These are phyloP conservation scores for Dinothrombium tinctorium DNA, from an alignment of 1,140 invertebrate genomes.

Conservation along the genomic window DNA sequence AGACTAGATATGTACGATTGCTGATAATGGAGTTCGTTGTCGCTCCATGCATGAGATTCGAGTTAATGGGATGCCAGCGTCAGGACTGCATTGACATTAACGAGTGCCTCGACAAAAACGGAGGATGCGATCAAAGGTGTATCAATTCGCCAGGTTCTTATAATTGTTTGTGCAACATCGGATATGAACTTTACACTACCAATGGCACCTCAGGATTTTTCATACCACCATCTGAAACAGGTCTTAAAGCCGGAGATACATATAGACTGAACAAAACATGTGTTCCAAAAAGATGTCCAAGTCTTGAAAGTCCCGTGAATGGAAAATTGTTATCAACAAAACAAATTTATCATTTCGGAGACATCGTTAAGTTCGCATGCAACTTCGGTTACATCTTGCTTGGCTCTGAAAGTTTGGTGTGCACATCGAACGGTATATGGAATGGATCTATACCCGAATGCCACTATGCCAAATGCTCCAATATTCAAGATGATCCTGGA, in stretches of 20 bases:
- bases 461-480: constrained; percentile 70
- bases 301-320: constrained; percentile 55
- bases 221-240: constrained; percentile 57
- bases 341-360: constrained; percentile 60
- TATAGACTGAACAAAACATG: constrained; percentile 85
- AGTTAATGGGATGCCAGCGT: constrained; percentile 75
- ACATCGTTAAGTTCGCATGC: constrained; percentile 72
- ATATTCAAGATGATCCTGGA: constrained; percentile 59
- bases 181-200: constrained; percentile 62
- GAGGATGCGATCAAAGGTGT: constrained; percentile 81
- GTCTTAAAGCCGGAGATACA: constrained; percentile 57
- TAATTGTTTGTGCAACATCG: constrained; percentile 67
- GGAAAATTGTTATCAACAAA: constrained; percentile 61
- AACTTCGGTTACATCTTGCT: constrained; percentile 80
- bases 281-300: constrained; percentile 65
- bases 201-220: constrained; percentile 77
- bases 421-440: constrained; percentile 72
- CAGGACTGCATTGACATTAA: constrained; percentile 75
- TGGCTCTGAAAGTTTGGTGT: constrained; percentile 54
- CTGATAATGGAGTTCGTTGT: constrained; percentile 62
- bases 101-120: constrained; percentile 67
- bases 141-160: constrained; percentile 65
- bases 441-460: constrained; percentile 78
- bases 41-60: constrained; percentile 67
- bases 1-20: constrained; percentile 65